Evolutionary conservation across 2,113 vertebrate species (phyloP).

Genomic region (Phylloscopus trochiloides): DNA sequence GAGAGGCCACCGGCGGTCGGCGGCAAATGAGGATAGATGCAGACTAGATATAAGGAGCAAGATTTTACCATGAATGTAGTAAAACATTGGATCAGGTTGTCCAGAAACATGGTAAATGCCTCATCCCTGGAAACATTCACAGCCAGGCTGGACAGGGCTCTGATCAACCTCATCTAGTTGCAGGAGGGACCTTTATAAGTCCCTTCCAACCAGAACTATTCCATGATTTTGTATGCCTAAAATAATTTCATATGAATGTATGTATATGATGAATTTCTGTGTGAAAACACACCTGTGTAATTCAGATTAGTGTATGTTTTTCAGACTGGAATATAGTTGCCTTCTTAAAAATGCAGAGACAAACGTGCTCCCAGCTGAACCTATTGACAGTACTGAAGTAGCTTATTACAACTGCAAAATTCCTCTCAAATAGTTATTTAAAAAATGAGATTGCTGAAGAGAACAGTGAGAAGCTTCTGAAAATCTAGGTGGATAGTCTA

Average conservation of each 20-base stretch:
- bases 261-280: not conserved
- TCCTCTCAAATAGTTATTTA: not conserved
- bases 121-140: not conserved
- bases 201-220: not conserved
- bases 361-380: not conserved
- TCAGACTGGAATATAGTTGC: not conserved
- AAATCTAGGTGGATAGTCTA: not conserved
- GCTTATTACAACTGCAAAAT: not conserved
- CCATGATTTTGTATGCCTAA: not conserved
- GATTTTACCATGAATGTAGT: not conserved
- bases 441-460: not conserved
- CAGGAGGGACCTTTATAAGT: accelerated
- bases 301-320: not conserved
- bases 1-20: too few species aligned
- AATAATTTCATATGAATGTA: not conserved
- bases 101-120: not conserved
- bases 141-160: not conserved
- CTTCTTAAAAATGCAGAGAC: not conserved
- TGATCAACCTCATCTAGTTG: not conserved
- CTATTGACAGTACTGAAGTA: not conserved
- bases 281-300: not conserved
- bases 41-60: not conserved
- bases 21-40: not conserved
- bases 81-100: not conserved
- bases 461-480: not conserved